Percentiles rank a stretch among this genome's conserved stretches.
phyloP scores from a whole-genome alignment of 2,113 vertebrate species.

The Podarcis raffonei region DNA sequence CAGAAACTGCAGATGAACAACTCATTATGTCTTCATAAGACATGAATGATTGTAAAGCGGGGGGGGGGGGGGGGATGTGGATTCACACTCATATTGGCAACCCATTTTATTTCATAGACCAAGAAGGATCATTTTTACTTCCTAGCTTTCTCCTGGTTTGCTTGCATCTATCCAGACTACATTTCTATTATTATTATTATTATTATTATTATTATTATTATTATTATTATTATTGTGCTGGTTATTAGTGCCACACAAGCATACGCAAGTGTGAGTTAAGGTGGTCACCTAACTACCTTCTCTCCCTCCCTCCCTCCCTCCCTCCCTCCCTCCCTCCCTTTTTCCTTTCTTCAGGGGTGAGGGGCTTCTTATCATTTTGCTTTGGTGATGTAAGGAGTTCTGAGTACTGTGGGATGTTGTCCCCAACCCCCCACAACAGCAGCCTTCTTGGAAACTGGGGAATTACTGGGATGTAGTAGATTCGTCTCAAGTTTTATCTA shows the following conservation, averaged over 20 bases:
- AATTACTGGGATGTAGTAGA: no score
- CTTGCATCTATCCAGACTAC: neutral
- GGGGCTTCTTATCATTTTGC: neutral
- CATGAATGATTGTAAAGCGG: neutral
- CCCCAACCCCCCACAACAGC: no score
- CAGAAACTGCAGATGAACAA: neutral
- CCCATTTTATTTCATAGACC: neutral
- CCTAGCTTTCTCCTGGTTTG: neutral
- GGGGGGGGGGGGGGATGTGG: neutral
- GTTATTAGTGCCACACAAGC: neutral
- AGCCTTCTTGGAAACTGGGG: no score
- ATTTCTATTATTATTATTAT: neutral
- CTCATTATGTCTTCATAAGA: neutral
- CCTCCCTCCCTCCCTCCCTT: no score
- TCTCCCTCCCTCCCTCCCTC: no score
- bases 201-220: neutral
- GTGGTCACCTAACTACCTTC: neutral
- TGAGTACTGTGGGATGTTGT: no score
- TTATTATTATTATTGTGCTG: neutral
- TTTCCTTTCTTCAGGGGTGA: neutral
- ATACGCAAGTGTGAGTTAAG: neutral
- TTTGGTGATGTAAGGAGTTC: neutral
- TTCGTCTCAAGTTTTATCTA: no score
- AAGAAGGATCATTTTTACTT: neutral
- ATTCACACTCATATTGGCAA: neutral